Base-by-base conservation (phyloP, 2,797 vertebrate genomes). In the Menidia menidia region DNA sequence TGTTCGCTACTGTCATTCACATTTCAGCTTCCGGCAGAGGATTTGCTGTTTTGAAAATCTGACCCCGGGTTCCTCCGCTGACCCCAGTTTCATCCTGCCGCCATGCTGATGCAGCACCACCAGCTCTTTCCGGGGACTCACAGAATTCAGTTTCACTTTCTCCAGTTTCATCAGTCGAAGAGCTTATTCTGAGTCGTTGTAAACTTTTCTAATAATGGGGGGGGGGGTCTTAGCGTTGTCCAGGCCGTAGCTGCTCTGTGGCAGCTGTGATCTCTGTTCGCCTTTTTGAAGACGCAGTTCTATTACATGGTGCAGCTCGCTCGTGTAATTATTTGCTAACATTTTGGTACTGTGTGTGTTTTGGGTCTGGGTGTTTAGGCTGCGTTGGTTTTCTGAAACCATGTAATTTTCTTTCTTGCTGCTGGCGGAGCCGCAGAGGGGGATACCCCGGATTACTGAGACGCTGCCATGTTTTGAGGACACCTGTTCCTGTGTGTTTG, bases 401-500 rank as follows among this genome's bases (percentile, higher is more conserved):
- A 77, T 92, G 73, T 91, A 80, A 91, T 92, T 91, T 89, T 84
- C 77, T 54, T 65, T 75, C 73, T 60, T 56, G 73, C 77, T 78
- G 75, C 73, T 73, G 57, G 65, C 75, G 75, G 60, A 82, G 76
- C 80, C 61, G 15, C 74, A 83, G 68, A 75, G 74, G 71, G 56
- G 75, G 73, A 80, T 76, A 75, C 62, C 80, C 79, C 58, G 77
- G 35, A 39, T 83, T 55, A 12, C 73, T 83, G 63, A 86, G 78
- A 67, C 72, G 70, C 57, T 39, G 80, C 65, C 71, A 78, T 78
- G 70, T 90, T 88, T 84, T 82, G 47, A 84, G 78, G 83, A 81
- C 92, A 93, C 90, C 92, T 93, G 92, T 85, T 92, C 72, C 68
- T 84, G 60, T 81, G 82, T 75, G 77, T 77, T 75, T 80, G 71